Evolutionary conservation across 2,113 vertebrate genomes (phyloP), one percentile per base, ranked within the genome.

Genomic region (Agapornis roseicollis): DNA sequence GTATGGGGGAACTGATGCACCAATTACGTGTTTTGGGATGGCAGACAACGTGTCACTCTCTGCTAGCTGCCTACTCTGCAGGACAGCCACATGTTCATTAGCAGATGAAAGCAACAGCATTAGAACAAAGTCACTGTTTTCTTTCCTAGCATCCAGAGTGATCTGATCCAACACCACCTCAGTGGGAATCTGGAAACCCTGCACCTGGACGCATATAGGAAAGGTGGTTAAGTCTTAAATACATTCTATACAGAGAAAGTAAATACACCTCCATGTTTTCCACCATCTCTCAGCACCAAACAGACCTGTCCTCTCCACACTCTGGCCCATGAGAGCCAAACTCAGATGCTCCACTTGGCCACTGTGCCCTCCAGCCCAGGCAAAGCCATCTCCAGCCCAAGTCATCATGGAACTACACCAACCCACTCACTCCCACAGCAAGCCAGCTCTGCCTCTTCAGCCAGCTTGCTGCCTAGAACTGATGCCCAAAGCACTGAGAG

Each of bases 91-190:
- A 1, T 7, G 28, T 16, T 35, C 53, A 8, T 7, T 52, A 80
- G 28, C 78, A 76, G 55, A 31, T 7, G 55, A 63, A 3, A 9
- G 64, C 85, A 79, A 8, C 2, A 2, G 46, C 20, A 85, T 44
- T 53, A 69, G 17, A 85, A 82, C 14, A 68, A 22, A 79, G 37
- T 47, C 25, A n/a, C 33, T 37, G 1, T 7, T 53, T 31, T 68
- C 60, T 41, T 73, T 11, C 37, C 70, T 35, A 72, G 71, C 18
- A 37, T 25, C 17, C 37, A 39, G 10, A 24, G 20, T 5, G 39
- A 65, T 50, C 44, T 35, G 47, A 80, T 24, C 39, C 44, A 64
- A 50, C 1, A 23, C 0, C 0, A 50, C 10, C 39, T 61, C 0
- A 2, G 50, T 2, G 14, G 47, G 29, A 66, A 74, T 50, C 0